phyloP scores from a whole-genome alignment of 2,113 vertebrate species.

The Percopsis transmontana region DNA sequence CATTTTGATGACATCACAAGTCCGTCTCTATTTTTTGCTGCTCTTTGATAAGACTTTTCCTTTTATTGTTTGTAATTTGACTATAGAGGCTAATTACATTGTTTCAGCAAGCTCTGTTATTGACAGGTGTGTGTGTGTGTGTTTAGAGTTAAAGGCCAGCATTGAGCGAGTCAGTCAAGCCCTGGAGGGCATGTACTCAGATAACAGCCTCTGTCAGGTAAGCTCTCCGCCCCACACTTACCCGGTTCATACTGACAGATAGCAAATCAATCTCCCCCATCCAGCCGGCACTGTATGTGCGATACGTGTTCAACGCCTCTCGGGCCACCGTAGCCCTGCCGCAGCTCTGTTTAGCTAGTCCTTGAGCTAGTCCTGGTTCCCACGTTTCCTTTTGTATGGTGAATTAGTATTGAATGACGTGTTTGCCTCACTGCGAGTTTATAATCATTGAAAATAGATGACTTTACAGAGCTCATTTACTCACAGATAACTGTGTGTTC shows the following conservation, averaged over 20 bases:
- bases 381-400: too few species aligned
- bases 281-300: not conserved
- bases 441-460: too few species aligned
- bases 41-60: not conserved
- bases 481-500: too few species aligned
- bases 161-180: slow-evolving; percentile 78
- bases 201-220: slow-evolving; percentile 91
- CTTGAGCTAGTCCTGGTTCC: not conserved
- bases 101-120: not conserved
- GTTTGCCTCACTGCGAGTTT: too few species aligned
- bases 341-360: not conserved
- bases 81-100: not conserved
- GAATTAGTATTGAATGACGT: too few species aligned
- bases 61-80: not conserved
- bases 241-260: slow-evolving; percentile 10
- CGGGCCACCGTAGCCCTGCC: not conserved
- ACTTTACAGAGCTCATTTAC: too few species aligned
- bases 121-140: slow-evolving; percentile 15
- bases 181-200: slow-evolving; percentile 87
- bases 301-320: not conserved
- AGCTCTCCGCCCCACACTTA: slow-evolving; percentile 24
- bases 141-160: slow-evolving; percentile 87
- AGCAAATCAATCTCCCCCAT: not conserved
- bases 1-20: not conserved
- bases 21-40: not conserved